Conservation (phyloP, 2,888 invertebrate genomes). For the Erebia palarica region DNA sequence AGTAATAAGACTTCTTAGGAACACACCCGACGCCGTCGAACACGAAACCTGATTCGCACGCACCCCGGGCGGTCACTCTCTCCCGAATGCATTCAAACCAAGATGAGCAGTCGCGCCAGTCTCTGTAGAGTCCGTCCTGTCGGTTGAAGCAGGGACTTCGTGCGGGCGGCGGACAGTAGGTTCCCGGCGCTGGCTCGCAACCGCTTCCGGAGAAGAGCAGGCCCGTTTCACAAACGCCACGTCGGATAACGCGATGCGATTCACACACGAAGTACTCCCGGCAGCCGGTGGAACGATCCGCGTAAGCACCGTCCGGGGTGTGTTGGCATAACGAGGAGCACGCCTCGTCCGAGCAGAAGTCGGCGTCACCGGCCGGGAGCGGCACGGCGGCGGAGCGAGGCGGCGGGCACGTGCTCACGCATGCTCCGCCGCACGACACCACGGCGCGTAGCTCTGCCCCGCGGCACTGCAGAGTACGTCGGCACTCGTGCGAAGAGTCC, state of each 20-base stretch:
- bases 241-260: slow-evolving; percentile 74
- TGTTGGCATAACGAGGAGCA: slow-evolving; percentile 77
- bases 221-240: slow-evolving; percentile 80
- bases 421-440: slow-evolving; percentile 58
- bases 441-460: slow-evolving; percentile 71
- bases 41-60: slow-evolving; percentile 70
- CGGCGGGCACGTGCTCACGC: slow-evolving; percentile 62
- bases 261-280: slow-evolving; percentile 83
- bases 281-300: slow-evolving; percentile 79
- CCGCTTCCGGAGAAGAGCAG: slow-evolving; percentile 77
- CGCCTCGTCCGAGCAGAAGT: slow-evolving; percentile 75
- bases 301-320: slow-evolving; percentile 81
- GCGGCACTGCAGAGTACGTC: slow-evolving; percentile 74
- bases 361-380: slow-evolving; percentile 77
- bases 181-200: slow-evolving; percentile 71
- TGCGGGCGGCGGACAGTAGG: slow-evolving; percentile 73
- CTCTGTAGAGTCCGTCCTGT: slow-evolving; percentile 70
- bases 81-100: slow-evolving; percentile 79
- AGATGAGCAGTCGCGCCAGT: slow-evolving; percentile 73
- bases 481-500: slow-evolving; percentile 82
- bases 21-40: slow-evolving; percentile 79
- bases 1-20: slow-evolving; percentile 62
- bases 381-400: slow-evolving; percentile 69
- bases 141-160: slow-evolving; percentile 74
- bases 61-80: slow-evolving; percentile 67